Evolutionary conservation across 1,140 invertebrate genomes (phyloP).

Genomic region (Lasioglossum baleicum): DNA sequence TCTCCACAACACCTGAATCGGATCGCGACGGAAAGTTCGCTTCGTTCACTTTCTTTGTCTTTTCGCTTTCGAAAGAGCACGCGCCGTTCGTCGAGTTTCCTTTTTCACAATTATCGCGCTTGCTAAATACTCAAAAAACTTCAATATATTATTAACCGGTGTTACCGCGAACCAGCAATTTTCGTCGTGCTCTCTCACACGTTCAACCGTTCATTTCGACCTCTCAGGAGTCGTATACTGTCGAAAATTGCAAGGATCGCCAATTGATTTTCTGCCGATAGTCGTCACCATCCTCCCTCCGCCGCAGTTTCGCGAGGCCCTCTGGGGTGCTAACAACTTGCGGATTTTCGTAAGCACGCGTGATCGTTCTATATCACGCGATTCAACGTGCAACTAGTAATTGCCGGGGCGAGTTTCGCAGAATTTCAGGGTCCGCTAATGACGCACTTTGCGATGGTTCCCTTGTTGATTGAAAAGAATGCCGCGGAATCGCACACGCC

Average conservation of each 20-base stretch:
- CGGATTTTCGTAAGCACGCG: neutral
- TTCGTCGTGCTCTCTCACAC: neutral
- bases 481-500: neutral
- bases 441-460: slow-evolving; percentile 38
- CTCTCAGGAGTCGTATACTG: neutral
- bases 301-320: slow-evolving; percentile 15
- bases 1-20: neutral
- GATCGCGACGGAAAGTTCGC: neutral
- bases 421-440: slow-evolving; percentile 44
- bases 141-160: neutral
- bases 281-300: neutral
- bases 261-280: slow-evolving; percentile 37
- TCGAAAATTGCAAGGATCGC: slow-evolving; percentile 29
- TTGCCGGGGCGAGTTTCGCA: slow-evolving; percentile 27
- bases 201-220: neutral
- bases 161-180: too few relatives aligned
- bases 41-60: neutral
- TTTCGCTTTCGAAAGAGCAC: neutral
- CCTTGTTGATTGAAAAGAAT: slow-evolving; percentile 30
- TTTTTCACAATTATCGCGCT: too few relatives aligned
- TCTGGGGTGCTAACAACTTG: slow-evolving; percentile 12
- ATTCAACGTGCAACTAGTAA: slow-evolving; percentile 30
- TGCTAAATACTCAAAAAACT: too few relatives aligned
- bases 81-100: neutral
- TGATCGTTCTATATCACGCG: slow-evolving; percentile 50